Conservation (phyloP, 2,797 vertebrate species). For the Pseudomugil gertrudae region DNA sequence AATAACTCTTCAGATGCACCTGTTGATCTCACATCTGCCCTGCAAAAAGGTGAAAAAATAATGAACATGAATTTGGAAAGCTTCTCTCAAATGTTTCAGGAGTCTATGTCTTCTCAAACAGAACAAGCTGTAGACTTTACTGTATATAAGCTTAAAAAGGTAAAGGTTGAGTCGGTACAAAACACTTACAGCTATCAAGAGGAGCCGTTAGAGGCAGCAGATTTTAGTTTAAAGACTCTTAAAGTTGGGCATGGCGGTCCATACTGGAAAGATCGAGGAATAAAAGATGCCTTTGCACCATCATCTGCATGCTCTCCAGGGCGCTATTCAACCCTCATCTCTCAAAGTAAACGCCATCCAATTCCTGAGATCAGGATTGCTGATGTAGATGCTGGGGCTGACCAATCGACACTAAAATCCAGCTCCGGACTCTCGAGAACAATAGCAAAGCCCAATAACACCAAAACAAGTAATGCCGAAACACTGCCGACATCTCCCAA, state of each 20-base stretch:
- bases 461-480: conserved; percentile 57
- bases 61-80: conserved; percentile 92
- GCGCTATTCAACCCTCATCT: conserved; percentile 58
- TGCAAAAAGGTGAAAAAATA: conserved; percentile 87
- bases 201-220: conserved; percentile 74
- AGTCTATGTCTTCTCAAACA: conserved; percentile 84
- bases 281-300: conserved; percentile 51
- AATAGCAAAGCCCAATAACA: conserved; percentile 72
- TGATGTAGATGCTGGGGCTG: conserved; percentile 64
- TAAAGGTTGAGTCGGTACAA: conserved; percentile 83
- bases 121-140: conserved; percentile 91
- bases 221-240: conserved; percentile 80
- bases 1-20: conserved; percentile 78
- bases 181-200: conserved; percentile 66
- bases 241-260: conserved; percentile 74
- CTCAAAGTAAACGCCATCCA: conserved; percentile 60
- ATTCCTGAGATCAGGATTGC: conserved; percentile 78
- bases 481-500: conserved; percentile 20
- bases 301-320: conserved; percentile 20
- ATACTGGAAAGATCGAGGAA: conserved; percentile 79
- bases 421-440: conserved; percentile 77
- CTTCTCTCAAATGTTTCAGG: conserved; percentile 92
- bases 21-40: conserved; percentile 88
- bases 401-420: conserved; percentile 74
- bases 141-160: conserved; percentile 86